Base-by-base conservation (phyloP, 2,888 invertebrate species). In the Hoplodrina blanda region DNA sequence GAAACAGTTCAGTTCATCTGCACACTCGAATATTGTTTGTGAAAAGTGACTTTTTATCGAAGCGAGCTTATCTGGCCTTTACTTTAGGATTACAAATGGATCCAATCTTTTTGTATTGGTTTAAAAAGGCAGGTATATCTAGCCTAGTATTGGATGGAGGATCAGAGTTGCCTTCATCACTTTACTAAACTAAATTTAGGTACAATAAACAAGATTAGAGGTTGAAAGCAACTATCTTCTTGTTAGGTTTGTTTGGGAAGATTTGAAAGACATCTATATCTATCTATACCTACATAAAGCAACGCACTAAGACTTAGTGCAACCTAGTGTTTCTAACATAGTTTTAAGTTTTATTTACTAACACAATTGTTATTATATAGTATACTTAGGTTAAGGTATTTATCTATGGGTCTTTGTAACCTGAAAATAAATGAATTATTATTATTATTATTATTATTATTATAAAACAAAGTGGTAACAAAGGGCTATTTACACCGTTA, bases 1-100 rank as follows among this genome's bases (percentile, higher is more conserved):
- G 68, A 55, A 61, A 59, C 52, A 49, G 41, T 55, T 71, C 25
- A 49, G 19, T 76, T 57, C 30, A 76, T 71, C 61, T 62, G 78
- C 50, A 57, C 66, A 33, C 37, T 19, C 44, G 17, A 53, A 41
- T 69, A 63, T 68, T 75, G 25, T 76, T 56, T 55, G 52, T 61
- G 50, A 59, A 30, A 46, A 73, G 33, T 50, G 52, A 55, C 11
- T 62, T 53, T 73, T 62, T 63, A 76, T 56, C 49, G 4, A 11
- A 52, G 13, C 17, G 15, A 37, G 30, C 20, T 59, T 66, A 74
- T 50, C 30, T 20, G 17, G 10, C 17, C 19, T 75, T 59, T 19
- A 20, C 10, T 25, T 2, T 41, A 33, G 33, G 44, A 77, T 54
- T 60, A 61, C 61, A 73, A 73, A 73, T 25, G n/a, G 17, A 62